Evolutionary conservation across 1,140 invertebrate genomes (phyloP).

Genomic region (Hycleus phaleratus): DNA sequence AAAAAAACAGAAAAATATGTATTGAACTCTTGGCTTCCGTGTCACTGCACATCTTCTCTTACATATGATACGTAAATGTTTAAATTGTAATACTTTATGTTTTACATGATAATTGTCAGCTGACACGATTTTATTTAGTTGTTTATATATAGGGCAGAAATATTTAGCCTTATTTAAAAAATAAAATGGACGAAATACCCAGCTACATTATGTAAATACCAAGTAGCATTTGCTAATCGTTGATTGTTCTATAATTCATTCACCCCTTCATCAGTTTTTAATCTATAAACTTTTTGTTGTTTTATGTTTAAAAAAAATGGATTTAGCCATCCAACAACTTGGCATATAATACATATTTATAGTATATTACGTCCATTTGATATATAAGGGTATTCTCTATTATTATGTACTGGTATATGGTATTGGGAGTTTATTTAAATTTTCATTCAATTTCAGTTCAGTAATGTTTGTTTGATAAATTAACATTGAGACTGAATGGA

Average conservation of each 20-base stretch:
- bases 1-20: no score
- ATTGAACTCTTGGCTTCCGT: conserved; percentile 28
- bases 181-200: conserved; percentile 38
- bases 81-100: conserved; percentile 3
- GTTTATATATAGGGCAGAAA: conserved; percentile 20
- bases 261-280: conserved; percentile 12
- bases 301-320: no score
- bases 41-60: conserved; percentile 33
- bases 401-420: no score
- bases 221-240: conserved; percentile 20
- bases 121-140: conserved; percentile 25
- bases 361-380: conserved; percentile 38
- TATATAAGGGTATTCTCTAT: conserved; percentile 5
- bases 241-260: conserved; percentile 5
- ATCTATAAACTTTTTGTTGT: not conserved
- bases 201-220: conserved; percentile 33
- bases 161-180: conserved; percentile 22
- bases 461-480: no score
- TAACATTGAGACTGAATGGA: no score
- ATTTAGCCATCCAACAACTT: conserved; percentile 13
- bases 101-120: conserved; percentile 18
- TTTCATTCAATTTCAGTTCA: no score
- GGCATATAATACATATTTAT: conserved; percentile 13
- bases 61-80: conserved; percentile 19
- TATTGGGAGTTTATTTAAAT: no score